Percentiles rank a stretch among this genome's conserved stretches.
These are phyloP conservation scores for Gobionotothen gibberifrons DNA, from an alignment of 2,797 vertebrate species.

Conservation along the genomic window DNA sequence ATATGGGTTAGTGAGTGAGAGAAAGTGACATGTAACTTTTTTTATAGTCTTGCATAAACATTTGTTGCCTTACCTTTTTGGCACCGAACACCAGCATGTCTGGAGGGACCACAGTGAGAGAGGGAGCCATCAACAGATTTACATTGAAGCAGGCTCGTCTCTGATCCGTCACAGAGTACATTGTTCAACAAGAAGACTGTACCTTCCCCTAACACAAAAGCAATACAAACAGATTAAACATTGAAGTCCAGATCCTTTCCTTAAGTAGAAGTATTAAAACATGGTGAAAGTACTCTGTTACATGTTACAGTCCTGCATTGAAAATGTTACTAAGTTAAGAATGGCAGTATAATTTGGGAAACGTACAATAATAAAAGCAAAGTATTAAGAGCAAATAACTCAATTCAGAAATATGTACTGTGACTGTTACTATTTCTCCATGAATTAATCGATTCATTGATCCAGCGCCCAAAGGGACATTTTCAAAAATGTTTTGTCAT, in stretches of 20 bases:
- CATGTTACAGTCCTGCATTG: neutral
- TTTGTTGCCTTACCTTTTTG: constrained; percentile 24
- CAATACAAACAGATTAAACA: neutral
- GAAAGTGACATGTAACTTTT: neutral
- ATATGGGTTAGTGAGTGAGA: neutral
- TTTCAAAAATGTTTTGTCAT: too few species aligned
- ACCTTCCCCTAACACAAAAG: constrained; percentile 39
- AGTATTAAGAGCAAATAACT: too few species aligned
- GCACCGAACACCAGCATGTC: constrained; percentile 61
- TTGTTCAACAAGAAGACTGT: constrained; percentile 58
- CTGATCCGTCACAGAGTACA: constrained; percentile 35
- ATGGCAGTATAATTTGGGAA: too few species aligned
- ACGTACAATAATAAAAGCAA: too few species aligned
- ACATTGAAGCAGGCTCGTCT: constrained; percentile 36
- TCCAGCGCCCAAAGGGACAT: too few species aligned
- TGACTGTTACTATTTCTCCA: too few species aligned
- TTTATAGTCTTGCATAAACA: neutral
- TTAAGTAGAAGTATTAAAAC: neutral
- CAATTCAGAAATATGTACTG: too few species aligned
- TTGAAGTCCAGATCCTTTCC: neutral
- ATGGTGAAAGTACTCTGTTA: too few species aligned
- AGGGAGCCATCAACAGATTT: constrained; percentile 30
- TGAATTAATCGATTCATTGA: too few species aligned
- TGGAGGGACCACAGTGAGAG: constrained; percentile 37
- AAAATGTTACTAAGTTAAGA: too few species aligned